Base-by-base conservation (phyloP, 2,888 invertebrate species). In the Lacanobia wlatinum region DNA sequence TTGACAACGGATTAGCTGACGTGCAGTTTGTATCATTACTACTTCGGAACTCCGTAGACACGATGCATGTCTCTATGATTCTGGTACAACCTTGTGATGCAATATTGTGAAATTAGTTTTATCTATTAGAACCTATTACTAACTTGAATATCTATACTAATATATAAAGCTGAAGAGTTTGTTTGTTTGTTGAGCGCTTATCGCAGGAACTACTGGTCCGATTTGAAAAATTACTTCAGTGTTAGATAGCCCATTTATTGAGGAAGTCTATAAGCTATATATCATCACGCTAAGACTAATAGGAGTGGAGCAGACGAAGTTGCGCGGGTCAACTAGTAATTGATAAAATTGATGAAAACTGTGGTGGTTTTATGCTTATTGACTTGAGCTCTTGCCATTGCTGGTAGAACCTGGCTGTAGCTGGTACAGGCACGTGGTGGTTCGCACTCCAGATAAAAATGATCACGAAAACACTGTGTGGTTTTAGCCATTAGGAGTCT, bases 1-100 rank as follows among this genome's bases (percentile, higher is more conserved):
- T 84, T 84, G 87, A 86, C 87, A 84, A 80, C 80, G 75, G 84
- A 84, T 89, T 73, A 80, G 62, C 70, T 71, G 73, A 69, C 67
- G 63, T 66, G 66, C 76, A 74, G 70, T 70, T 59, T 73, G 76
- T 79, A 53, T 81, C 74, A 73, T 78, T 50, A 64, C 21, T 77
- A 46, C n/a, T 23, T 21, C 59, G 8, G n/a, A 40, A 14, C 40
- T 28, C 59, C 16, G 12, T 14, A n/a, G 48, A 38, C n/a, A 62
- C 1, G 12, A 43, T 12, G 21, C 28, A 10, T 46, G 28, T 46
- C 10, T 38, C 6, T 56, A 23, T 53, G 34, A 38, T 16, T 46
- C 8, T 69, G 14, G 10, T 43, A 23, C 53, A 50, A 60, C 18
- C 9, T 10, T 23, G 12, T 18, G 28, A n/a, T 50, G 48, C 23